These are phyloP conservation scores for Scomber colias DNA, from an alignment of 2,113 vertebrate species.

Conservation along the genomic window DNA sequence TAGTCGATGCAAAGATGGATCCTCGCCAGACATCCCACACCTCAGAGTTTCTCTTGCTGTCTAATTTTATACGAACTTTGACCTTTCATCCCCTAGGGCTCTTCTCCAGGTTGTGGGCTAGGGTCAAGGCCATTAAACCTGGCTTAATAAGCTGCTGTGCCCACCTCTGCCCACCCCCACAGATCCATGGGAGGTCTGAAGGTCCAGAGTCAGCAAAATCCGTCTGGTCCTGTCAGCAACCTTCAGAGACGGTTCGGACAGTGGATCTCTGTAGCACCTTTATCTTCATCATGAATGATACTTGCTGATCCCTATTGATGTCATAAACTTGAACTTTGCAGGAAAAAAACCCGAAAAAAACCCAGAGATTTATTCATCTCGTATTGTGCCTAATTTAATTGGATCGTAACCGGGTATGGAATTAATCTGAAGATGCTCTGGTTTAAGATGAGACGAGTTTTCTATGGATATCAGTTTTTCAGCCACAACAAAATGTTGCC, in stretches of 20 bases:
- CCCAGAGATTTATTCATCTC: too few relatives aligned
- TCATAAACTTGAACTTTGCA: slow-evolving; percentile 8
- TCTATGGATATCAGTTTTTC: too few relatives aligned
- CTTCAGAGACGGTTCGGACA: slow-evolving; percentile 38
- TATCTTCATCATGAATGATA: slow-evolving; percentile 40
- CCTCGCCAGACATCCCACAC: slow-evolving; percentile 38
- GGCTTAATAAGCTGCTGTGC: slow-evolving; percentile 70
- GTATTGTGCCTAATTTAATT: too few relatives aligned
- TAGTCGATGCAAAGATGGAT: slow-evolving; percentile 44
- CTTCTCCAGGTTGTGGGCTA: slow-evolving; percentile 38
- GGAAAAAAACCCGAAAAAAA: too few relatives aligned
- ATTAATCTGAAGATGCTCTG: too few relatives aligned
- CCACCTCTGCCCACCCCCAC: slow-evolving; percentile 7
- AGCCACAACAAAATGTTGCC: too few relatives aligned
- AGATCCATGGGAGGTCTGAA: slow-evolving; percentile 50
- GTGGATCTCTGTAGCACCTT: slow-evolving; percentile 15
- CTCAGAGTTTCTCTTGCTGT: slow-evolving; percentile 13
- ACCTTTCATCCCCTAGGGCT: slow-evolving; percentile 62
- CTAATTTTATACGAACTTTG: slow-evolving; percentile 66
- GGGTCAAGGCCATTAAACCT: slow-evolving; percentile 76
- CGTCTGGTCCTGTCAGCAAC: slow-evolving; percentile 65
- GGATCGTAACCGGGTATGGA: too few relatives aligned
- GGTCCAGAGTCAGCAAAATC: slow-evolving; percentile 71
- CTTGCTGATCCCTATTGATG: slow-evolving; percentile 32
- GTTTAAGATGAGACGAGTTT: too few relatives aligned